Conservation (phyloP, 2,797 vertebrate genomes). For the Centropyge bicolor region DNA sequence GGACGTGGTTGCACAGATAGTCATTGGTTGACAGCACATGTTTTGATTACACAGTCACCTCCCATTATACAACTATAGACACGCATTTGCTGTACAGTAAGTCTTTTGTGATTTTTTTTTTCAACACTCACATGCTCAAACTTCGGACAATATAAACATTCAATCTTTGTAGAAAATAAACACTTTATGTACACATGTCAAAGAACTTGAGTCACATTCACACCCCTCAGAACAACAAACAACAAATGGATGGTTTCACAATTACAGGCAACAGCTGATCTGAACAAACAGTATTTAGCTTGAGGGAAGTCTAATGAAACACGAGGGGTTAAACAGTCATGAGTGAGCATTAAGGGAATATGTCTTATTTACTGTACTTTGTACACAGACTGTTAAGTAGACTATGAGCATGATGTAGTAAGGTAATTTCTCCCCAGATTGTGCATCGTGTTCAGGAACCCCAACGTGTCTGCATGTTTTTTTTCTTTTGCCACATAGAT, state of each 20-base stretch:
- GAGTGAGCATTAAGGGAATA: constrained; percentile 54
- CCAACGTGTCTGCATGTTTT: constrained; percentile 54
- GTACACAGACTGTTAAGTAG: constrained; percentile 60
- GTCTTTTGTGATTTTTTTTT: constrained; percentile 73
- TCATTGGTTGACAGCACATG: constrained; percentile 88
- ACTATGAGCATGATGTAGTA: constrained; percentile 50
- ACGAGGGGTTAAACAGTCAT: constrained; percentile 69
- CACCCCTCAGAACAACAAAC: constrained; percentile 84
- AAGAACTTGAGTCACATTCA: constrained; percentile 89
- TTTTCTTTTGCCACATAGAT: constrained; percentile 71
- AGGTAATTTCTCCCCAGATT: constrained; percentile 52
- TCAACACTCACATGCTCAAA: constrained; percentile 94
- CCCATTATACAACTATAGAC: constrained; percentile 90
- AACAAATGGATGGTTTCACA: constrained; percentile 84
- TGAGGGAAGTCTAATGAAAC: constrained; percentile 81
- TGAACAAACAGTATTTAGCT: constrained; percentile 79
- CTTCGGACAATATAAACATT: constrained; percentile 90
- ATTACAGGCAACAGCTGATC: constrained; percentile 82
- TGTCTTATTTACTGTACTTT: constrained; percentile 56
- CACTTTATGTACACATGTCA: constrained; percentile 94
- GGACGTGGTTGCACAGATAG: constrained; percentile 85
- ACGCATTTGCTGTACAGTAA: constrained; percentile 87
- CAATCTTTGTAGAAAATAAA: constrained; percentile 91
- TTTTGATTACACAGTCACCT: constrained; percentile 84
- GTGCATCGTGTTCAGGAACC: constrained; percentile 68